Conservation (phyloP, 1,140 invertebrate genomes). For the Prorops nasuta region DNA sequence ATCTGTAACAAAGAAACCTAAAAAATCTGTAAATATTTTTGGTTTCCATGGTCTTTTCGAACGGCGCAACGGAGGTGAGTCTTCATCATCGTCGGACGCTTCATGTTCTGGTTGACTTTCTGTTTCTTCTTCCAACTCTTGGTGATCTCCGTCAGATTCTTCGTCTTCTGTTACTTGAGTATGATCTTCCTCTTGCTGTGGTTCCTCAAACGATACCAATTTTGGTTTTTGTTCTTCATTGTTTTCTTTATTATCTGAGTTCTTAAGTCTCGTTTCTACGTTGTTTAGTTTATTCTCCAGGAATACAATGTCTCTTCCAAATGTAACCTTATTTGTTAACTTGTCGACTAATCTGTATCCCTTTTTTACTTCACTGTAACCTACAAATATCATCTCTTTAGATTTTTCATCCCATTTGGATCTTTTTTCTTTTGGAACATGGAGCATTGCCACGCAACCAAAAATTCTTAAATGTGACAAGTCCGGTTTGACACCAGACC, state of each 20-base stretch:
- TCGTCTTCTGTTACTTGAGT: not conserved
- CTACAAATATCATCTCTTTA: slow-evolving; percentile 37
- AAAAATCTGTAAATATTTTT: slow-evolving; percentile 26
- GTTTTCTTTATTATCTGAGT: not conserved
- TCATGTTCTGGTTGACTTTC: not conserved
- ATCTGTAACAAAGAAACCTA: slow-evolving; percentile 19
- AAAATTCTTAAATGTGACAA: slow-evolving; percentile 43
- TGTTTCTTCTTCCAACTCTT: not conserved
- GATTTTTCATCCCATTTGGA: slow-evolving; percentile 41
- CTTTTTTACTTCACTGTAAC: slow-evolving; percentile 38
- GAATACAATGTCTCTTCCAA: not conserved
- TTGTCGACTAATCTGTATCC: slow-evolving; percentile 28
- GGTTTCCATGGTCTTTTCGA: slow-evolving; percentile 25
- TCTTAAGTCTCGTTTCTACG: not conserved
- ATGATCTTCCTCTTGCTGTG: not conserved
- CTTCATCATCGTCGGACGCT: slow-evolving; percentile 11
- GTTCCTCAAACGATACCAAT: not conserved
- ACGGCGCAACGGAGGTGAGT: slow-evolving; percentile 25
- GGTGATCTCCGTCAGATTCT: not conserved
- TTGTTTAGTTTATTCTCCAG: not conserved
- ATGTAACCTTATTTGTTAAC: not conserved
- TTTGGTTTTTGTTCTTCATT: not conserved
- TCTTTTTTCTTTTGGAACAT: slow-evolving; percentile 37
- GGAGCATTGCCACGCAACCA: slow-evolving; percentile 41
- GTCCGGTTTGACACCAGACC: slow-evolving; percentile 30